Evolutionary conservation across 2,888 invertebrate genomes (phyloP), one percentile per base, ranked within the genome.

Genomic region (Nineta flava): DNA sequence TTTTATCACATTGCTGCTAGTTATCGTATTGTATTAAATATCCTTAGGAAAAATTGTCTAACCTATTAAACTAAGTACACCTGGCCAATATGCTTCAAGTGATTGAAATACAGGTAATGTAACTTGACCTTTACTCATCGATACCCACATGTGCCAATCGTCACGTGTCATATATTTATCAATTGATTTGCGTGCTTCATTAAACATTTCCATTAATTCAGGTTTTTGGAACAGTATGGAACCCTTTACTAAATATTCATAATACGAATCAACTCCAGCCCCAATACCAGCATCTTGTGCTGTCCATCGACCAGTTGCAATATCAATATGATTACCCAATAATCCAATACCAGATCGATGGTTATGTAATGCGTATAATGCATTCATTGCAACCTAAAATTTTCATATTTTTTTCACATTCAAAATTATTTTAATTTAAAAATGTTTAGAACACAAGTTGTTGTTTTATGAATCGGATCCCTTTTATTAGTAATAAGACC

Each of bases 141-240:
- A 88, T 0, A 93, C 97, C 97, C 97, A 99, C 59, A 97, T 79
- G 64, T 95, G 94, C 97, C 99, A 99, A 65, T 99, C 96, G 58
- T 94, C 95, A 59, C 87, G 83, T 60, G 90, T 85, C 59, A 97
- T 70, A 60, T 90, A 84, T 59, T 85, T 85, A 60, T 91, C 88
- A 41, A 91, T 87, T 0, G 83, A 76, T 45, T 70, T 68, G 47
- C 82, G 76, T 0, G 83, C 83, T 59, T 86, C 87, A 51, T 82
- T 74, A 62, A 97, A 99, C 78, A 94, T 90, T 47, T 87, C 81
- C 75, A 96, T 81, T 21, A 99, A 67, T 59, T 92, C 84, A 0
- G 97, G 94, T 55, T 83, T 79, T 64, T 94, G 87, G 17, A 99
- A 76, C 53, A 99, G 69, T 47, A 95, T 77, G 0, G 93, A 83